These are phyloP conservation scores for Amblyopsis rosae DNA, from an alignment of 2,113 vertebrate species.

Conservation along the genomic window DNA sequence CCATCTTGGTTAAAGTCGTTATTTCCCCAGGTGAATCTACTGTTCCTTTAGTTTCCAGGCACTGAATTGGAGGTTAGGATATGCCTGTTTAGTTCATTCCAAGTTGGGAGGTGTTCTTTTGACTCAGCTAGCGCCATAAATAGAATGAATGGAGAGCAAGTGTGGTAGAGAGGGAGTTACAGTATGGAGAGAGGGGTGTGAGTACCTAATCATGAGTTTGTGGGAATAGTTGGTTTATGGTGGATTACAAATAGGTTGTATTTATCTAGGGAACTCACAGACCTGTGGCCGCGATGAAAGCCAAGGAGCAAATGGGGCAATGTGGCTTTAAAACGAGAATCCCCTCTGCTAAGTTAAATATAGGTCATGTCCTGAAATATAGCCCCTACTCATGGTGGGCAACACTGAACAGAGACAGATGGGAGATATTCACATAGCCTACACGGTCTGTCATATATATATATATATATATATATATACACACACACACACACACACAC, in stretches of 20 bases:
- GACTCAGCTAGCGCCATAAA: conserved; percentile 88
- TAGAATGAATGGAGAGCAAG: conserved; percentile 77
- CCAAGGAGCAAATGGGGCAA: conserved; percentile 11
- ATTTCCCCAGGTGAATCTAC: conserved; percentile 31
- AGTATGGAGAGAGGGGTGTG: not conserved
- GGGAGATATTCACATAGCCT: conserved; percentile 1
- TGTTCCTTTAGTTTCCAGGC: conserved; percentile 40
- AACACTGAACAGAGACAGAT: conserved; percentile 23
- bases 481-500: too few relatives aligned
- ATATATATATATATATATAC: not conserved
- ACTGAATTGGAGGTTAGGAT: conserved; percentile 45
- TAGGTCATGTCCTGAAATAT: conserved; percentile 69
- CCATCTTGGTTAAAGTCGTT: conserved; percentile 58
- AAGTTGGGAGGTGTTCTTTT: conserved; percentile 76
- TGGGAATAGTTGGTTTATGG: not conserved
- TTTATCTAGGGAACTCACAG: not conserved
- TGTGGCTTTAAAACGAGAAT: conserved; percentile 69
- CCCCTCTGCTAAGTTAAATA: conserved; percentile 67
- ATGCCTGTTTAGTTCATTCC: conserved; percentile 75
- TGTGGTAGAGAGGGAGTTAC: conserved; percentile 30
- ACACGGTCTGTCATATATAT: conserved; percentile 6
- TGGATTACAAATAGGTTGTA: not conserved
- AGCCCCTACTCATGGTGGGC: conserved; percentile 46
- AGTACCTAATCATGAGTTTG: not conserved
- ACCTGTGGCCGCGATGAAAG: not conserved